phyloP scores from a whole-genome alignment of 2,113 vertebrate species.

The zebrafish (Danio rerio) region DNA sequence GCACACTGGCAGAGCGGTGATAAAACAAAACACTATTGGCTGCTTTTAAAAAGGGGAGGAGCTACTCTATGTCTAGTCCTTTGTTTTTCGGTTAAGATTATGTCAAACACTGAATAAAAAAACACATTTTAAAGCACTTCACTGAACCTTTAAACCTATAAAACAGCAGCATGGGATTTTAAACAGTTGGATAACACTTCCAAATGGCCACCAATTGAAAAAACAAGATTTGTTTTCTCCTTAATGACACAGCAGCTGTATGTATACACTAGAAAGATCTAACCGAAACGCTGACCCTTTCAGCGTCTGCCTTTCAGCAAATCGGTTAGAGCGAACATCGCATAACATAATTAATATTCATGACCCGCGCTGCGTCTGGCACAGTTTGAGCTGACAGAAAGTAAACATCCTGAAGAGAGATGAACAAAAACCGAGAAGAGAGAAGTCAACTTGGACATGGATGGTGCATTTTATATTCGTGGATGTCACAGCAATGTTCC shows the following conservation, averaged over 20 bases:
- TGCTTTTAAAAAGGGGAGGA: no score
- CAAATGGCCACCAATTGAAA: not conserved
- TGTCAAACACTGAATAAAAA: no score
- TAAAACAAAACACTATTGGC: no score
- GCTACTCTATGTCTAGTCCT: no score
- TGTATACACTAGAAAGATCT: not conserved
- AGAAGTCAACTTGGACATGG: conserved; percentile 17
- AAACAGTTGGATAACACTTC: not conserved
- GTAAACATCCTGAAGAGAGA: conserved; percentile 26
- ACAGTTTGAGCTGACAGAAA: conserved; percentile 31
- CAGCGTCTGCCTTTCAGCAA: not conserved
- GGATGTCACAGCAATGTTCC: not conserved
- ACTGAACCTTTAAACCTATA: no score
- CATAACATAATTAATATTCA: conserved; percentile 7
- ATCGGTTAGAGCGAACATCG: not conserved
- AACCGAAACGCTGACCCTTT: not conserved
- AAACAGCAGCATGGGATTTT: no score
- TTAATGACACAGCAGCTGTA: not conserved
- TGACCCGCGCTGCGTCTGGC: not conserved
- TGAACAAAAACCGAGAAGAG: not conserved
- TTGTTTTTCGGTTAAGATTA: no score
- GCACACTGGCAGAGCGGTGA: no score
- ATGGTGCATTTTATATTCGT: conserved; percentile 10
- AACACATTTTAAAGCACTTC: no score
- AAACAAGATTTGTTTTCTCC: not conserved